These are phyloP conservation scores for Cloeon dipterum DNA, from an alignment of 2,888 invertebrate species.

Conservation along the genomic window DNA sequence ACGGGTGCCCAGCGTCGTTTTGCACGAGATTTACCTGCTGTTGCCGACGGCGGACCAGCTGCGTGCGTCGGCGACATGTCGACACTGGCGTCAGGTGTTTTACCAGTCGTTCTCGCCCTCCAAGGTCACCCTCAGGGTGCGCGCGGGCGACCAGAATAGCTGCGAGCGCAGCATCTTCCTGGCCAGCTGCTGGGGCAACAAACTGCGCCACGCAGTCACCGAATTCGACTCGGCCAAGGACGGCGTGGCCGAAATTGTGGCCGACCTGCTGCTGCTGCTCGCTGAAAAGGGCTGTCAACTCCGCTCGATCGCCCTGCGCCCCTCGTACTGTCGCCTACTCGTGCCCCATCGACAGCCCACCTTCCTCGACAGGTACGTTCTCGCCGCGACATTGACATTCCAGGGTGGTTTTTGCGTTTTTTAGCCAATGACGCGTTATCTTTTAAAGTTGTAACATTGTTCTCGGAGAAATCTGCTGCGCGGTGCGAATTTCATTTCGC, in stretches of 20 bases:
- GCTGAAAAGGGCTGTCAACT: neutral
- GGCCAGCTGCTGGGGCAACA: constrained; percentile 17
- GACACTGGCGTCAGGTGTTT: constrained; percentile 27
- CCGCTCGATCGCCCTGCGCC: neutral
- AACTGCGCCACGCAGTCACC: constrained; percentile 19
- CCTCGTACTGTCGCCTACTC: neutral
- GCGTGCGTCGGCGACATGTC: constrained; percentile 26
- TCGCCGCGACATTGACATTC: too few species aligned
- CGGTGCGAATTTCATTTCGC: constrained; percentile 13
- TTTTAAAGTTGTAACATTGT: constrained; percentile 17
- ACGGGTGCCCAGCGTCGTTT: constrained; percentile 3
- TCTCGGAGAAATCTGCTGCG: constrained; percentile 16
- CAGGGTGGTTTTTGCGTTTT: too few species aligned
- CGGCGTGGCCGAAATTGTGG: constrained; percentile 10
- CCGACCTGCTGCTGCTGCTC: neutral
- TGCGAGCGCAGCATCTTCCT: constrained; percentile 17
- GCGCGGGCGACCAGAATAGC: constrained; percentile 15
- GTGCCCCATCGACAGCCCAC: too few species aligned
- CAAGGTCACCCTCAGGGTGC: constrained; percentile 17
- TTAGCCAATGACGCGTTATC: constrained; percentile 17
- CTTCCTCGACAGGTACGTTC: too few species aligned
- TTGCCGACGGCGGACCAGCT: constrained; percentile 24
- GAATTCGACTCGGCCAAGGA: constrained; percentile 17
- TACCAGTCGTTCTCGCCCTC: constrained; percentile 24
- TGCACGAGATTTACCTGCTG: constrained; percentile 18